Base-by-base conservation (phyloP, 1,140 invertebrate genomes). In the Drosophila eugracilis region DNA sequence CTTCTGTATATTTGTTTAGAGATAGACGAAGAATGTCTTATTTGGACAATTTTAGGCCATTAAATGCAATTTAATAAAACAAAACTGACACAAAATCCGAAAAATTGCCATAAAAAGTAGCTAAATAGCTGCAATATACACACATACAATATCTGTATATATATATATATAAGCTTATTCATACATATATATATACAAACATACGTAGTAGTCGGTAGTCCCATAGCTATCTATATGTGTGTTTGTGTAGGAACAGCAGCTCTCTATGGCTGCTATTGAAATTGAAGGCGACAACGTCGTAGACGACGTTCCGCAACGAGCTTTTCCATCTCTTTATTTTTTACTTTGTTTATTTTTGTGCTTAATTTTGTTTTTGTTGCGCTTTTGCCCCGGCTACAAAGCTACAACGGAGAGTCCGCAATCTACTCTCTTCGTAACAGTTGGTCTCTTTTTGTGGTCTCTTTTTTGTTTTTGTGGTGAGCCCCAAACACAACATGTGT, bases 211-310 rank as follows among this genome's bases (percentile, higher is more conserved):
- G 48, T 32, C 32, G 36, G 32, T 14, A 36, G n/a, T 36, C 34
- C 22, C 32, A 44, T 39, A 47, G 65, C 21, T 70, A 37, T 60
- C 53, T 42, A 26, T 55, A n/a, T 49, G 24, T 22, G 47, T 63
- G 26, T 62, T 19, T 39, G 41, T 67, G 53, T 58, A 62, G 62
- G 78, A 83, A 78, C 62, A 55, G 80, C 62, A 55, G 80, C 79
- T 75, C 80, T 72, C 75, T 73, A 62, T 59, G 41, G 41, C 50
- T 53, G 75, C 76, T 84, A 85, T 84, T 84, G 72, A 80, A 84
- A 84, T 79, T 84, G 80, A 86, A 85, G 81, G 76, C 80, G 73
- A 85, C 81, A 78, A 60, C 75, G 78, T 62, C 50, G 73, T 69
- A 50, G 50, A 63, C 74, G 32, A 50, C 57, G 52, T 36, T 54